Evolutionary conservation across 1,140 invertebrate species (phyloP).

Genomic region (Camponotus floridanus): DNA sequence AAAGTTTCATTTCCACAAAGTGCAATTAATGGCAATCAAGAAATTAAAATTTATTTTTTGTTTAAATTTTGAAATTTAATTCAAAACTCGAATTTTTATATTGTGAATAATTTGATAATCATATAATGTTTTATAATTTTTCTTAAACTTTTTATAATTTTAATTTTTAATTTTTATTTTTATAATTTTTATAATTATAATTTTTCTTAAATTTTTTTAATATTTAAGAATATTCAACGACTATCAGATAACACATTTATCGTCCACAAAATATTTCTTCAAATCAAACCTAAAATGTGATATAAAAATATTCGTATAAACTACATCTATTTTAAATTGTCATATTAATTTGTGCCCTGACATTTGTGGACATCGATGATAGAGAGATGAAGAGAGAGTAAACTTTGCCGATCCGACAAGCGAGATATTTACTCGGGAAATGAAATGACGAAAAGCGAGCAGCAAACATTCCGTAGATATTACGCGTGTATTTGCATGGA

Average conservation of each 20-base stretch:
- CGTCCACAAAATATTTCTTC: neutral
- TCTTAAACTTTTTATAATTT: neutral
- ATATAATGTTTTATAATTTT: neutral
- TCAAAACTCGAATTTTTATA: neutral
- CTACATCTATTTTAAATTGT: neutral
- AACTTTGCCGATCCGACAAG: conserved; percentile 43
- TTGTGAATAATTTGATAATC: neutral
- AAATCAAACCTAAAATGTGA: neutral
- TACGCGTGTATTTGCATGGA: conserved; percentile 63
- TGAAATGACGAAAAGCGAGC: conserved; percentile 58
- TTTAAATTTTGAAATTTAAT: neutral
- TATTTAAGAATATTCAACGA: neutral
- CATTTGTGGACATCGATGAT: conserved; percentile 27
- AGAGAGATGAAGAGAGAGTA: conserved; percentile 27
- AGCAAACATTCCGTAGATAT: conserved; percentile 42
- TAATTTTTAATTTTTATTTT: no score
- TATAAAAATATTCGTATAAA: neutral
- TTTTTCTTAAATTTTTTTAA: neutral
- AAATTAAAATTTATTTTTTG: neutral
- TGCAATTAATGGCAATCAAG: neutral
- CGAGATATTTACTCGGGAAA: conserved; percentile 58
- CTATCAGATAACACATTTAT: neutral
- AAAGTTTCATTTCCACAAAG: neutral
- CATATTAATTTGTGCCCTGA: conserved; percentile 36
- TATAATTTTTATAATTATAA: no score